phyloP scores from a whole-genome alignment of 2,888 invertebrate genomes.

The Polymixis lichenea region DNA sequence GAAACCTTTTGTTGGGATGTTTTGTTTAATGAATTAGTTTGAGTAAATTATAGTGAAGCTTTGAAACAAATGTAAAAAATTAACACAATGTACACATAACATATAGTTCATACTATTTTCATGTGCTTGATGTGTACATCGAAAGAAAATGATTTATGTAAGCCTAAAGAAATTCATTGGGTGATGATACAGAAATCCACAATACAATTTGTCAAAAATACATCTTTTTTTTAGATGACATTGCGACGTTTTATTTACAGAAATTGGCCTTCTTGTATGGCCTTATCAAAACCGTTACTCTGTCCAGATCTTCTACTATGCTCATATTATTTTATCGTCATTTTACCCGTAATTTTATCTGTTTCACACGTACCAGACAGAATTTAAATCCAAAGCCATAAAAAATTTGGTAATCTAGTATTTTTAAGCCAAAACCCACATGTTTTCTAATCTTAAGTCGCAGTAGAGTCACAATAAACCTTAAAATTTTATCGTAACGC shows the following conservation, averaged over 20 bases:
- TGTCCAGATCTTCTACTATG: not conserved
- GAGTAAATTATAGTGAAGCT: not conserved
- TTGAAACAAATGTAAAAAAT: not conserved
- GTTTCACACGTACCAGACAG: not conserved
- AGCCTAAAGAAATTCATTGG: too few relatives aligned
- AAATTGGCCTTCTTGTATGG: too few relatives aligned
- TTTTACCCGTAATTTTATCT: too few relatives aligned
- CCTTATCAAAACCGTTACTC: not conserved
- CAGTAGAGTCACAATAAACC: not conserved
- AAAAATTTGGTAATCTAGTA: not conserved
- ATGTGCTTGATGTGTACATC: not conserved
- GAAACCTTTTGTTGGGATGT: not conserved
- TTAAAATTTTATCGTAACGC: constrained; percentile 7
- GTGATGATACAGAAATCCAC: too few relatives aligned
- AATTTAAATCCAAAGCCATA: not conserved
- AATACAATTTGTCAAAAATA: too few relatives aligned
- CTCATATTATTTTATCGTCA: not conserved
- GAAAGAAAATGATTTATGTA: too few relatives aligned
- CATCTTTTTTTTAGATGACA: too few relatives aligned
- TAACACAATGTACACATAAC: too few relatives aligned
- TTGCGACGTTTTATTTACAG: too few relatives aligned
- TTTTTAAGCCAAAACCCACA: not conserved
- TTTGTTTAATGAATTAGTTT: not conserved
- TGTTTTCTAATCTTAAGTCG: not conserved
- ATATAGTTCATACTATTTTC: too few relatives aligned